Evolutionary conservation across 2,797 vertebrate genomes (phyloP).

Genomic region (Microctenopoma lineatum): DNA sequence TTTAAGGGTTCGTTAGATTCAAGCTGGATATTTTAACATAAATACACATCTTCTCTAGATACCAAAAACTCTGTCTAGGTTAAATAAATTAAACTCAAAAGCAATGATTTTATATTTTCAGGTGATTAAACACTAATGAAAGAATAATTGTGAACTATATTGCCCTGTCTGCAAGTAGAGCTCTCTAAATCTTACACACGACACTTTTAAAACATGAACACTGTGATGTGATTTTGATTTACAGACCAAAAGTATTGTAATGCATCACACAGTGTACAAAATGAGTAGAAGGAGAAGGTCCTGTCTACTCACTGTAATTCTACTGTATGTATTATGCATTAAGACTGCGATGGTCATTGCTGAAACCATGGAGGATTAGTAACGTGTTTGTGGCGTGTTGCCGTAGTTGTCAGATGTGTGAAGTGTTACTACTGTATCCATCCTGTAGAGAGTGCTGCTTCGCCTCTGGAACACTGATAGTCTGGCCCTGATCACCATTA

Average conservation of each 20-base stretch:
- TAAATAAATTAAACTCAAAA: too few species aligned
- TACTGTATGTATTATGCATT: conserved; percentile 47
- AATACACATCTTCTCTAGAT: too few species aligned
- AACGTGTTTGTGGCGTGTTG: conserved; percentile 54
- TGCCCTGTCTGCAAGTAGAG: too few species aligned
- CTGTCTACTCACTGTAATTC: conserved; percentile 41
- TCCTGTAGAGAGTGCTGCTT: conserved; percentile 72
- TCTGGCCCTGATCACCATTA: conserved; percentile 69
- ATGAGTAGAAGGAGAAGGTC: conserved; percentile 2
- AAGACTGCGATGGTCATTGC: conserved; percentile 47
- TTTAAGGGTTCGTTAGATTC: too few species aligned
- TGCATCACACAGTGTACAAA: conserved; percentile 25
- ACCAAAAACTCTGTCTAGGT: too few species aligned
- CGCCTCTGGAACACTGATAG: conserved; percentile 80
- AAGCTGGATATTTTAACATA: too few species aligned
- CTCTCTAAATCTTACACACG: too few species aligned
- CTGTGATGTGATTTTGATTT: conserved; percentile 67
- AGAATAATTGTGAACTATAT: too few species aligned
- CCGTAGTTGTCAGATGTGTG: conserved; percentile 78
- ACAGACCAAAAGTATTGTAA: conserved; percentile 30
- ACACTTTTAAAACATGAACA: conserved; percentile 20
- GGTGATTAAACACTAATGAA: too few species aligned
- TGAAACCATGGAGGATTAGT: conserved; percentile 49
- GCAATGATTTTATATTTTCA: too few species aligned
- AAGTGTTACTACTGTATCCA: conserved; percentile 77